Evolutionary conservation across 2,797 vertebrate species (phyloP).

Genomic region (Synanceia verrucosa): DNA sequence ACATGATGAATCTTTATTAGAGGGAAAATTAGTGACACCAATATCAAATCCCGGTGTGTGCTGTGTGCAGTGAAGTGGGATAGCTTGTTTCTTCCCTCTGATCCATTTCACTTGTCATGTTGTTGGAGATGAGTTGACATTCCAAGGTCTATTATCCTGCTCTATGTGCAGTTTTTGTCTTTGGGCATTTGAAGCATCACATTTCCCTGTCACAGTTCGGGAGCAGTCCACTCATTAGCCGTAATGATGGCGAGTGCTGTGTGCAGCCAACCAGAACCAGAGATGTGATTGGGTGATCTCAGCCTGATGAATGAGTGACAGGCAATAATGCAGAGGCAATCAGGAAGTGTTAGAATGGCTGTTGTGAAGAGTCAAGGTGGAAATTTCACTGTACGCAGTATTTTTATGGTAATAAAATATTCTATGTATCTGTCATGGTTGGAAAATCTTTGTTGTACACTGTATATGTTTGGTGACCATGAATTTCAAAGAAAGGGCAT

Average conservation of each 20-base stretch:
- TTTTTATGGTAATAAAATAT: slow-evolving; percentile 23
- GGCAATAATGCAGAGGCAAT: slow-evolving; percentile 33
- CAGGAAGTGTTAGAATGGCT: slow-evolving; percentile 34
- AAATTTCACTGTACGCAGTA: slow-evolving; percentile 29
- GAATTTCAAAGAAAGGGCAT: slow-evolving; percentile 8
- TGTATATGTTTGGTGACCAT: background rate
- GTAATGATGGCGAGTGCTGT: slow-evolving; percentile 60
- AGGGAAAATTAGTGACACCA: slow-evolving; percentile 46
- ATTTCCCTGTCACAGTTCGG: slow-evolving; percentile 61
- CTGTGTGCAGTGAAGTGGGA: too few species aligned
- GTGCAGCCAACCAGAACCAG: slow-evolving; percentile 51
- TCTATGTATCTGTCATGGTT: slow-evolving; percentile 6
- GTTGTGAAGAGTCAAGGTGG: slow-evolving; percentile 46
- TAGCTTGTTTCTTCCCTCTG: slow-evolving; percentile 35
- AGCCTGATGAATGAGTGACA: slow-evolving; percentile 61
- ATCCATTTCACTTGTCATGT: slow-evolving; percentile 66
- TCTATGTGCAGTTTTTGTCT: slow-evolving; percentile 64
- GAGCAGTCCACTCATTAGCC: slow-evolving; percentile 68
- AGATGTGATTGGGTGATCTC: slow-evolving; percentile 57
- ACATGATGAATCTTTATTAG: slow-evolving; percentile 36
- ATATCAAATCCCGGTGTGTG: slow-evolving; percentile 14
- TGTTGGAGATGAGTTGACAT: slow-evolving; percentile 66
- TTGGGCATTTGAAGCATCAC: slow-evolving; percentile 66
- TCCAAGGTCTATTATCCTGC: slow-evolving; percentile 67
- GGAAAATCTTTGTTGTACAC: slow-evolving; percentile 21